Percentiles rank a stretch among this genome's conserved stretches.
These are phyloP conservation scores for Hippocampus guttulatus DNA, from an alignment of 2,113 vertebrate genomes.

Conservation along the genomic window DNA sequence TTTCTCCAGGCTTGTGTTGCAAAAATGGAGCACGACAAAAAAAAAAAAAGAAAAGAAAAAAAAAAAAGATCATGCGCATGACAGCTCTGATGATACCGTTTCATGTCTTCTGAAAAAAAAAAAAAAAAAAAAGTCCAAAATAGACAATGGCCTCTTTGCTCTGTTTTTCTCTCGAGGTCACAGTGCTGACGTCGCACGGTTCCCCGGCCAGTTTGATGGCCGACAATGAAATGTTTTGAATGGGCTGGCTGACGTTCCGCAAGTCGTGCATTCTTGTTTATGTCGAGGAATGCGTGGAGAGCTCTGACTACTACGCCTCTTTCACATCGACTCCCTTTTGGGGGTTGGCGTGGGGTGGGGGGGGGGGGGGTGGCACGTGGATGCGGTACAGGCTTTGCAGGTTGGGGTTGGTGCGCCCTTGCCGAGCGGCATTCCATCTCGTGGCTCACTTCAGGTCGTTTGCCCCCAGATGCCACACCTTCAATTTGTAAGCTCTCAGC, in stretches of 20 bases:
- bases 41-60: too few species aligned
- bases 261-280: background rate
- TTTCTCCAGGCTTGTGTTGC: background rate
- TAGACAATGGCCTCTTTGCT: background rate
- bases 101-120: background rate
- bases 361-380: conserved; percentile 13
- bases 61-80: background rate
- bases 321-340: conserved; percentile 26
- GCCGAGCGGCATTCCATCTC: conserved; percentile 49
- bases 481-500: background rate
- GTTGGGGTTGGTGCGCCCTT: conserved; percentile 32
- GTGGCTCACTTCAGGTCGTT: conserved; percentile 4
- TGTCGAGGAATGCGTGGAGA: background rate
- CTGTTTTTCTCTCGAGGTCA: background rate
- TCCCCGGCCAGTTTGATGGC: background rate
- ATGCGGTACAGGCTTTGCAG: conserved; percentile 37
- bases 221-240: background rate
- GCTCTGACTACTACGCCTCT: background rate
- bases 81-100: background rate
- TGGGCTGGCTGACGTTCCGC: background rate
- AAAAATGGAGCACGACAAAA: background rate
- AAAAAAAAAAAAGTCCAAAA: background rate
- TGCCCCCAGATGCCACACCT: conserved; percentile 36
- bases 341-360: background rate
- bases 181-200: background rate